Conservation (phyloP, 1,140 invertebrate genomes). For the Stegodyphus dumicola region DNA sequence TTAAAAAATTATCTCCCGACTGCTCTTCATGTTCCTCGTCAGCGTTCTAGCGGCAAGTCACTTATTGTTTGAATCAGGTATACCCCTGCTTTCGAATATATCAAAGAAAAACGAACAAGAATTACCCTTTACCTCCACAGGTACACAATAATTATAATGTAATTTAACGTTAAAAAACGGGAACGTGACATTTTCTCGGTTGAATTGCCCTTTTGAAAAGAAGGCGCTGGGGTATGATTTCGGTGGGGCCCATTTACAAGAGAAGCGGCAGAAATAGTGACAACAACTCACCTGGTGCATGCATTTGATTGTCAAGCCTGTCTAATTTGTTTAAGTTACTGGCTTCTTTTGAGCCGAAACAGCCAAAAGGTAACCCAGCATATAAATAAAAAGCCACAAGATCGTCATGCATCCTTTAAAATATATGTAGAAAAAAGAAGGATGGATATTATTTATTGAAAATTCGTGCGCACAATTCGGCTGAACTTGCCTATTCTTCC, state of each 20-base stretch:
- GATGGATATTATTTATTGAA: too few relatives aligned
- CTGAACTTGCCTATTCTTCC: conserved; percentile 20
- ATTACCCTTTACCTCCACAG: too few relatives aligned
- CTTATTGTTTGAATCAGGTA: too few relatives aligned
- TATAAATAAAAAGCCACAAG: not conserved
- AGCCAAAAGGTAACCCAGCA: conserved; percentile 11
- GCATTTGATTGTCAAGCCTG: conserved; percentile 20
- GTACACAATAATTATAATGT: conserved; percentile 23
- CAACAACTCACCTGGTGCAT: conserved; percentile 18
- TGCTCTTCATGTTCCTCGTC: too few relatives aligned
- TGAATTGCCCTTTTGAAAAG: conserved; percentile 27
- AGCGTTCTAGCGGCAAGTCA: too few relatives aligned
- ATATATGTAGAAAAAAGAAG: too few relatives aligned
- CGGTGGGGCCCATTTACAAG: conserved; percentile 1
- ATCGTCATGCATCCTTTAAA: too few relatives aligned
- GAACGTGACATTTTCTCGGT: conserved; percentile 2
- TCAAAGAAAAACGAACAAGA: too few relatives aligned
- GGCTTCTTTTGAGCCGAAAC: not conserved
- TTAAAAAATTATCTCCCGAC: too few relatives aligned
- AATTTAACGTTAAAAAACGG: conserved; percentile 18
- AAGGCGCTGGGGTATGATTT: conserved; percentile 11
- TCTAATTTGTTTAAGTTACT: conserved; percentile 32
- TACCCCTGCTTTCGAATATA: too few relatives aligned
- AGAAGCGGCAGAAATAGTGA: conserved; percentile 6
- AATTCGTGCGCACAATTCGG: too few relatives aligned